Percentiles rank a stretch among this genome's conserved stretches.
Evolutionary conservation across 2,113 vertebrate species (phyloP).

Genomic region (Cyrtonyx montezumae): DNA sequence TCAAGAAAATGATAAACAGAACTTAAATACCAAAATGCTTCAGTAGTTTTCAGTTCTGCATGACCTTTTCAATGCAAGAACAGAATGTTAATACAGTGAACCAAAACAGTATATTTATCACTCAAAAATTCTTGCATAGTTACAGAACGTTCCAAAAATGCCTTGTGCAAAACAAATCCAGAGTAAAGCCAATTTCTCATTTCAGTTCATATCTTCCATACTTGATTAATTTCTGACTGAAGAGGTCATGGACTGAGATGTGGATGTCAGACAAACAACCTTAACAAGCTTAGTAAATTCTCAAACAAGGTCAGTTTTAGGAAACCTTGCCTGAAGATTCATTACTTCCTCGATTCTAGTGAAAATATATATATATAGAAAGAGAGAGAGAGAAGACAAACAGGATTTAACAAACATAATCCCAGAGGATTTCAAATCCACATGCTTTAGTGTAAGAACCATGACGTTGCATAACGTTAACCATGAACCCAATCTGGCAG

Average conservation of each 20-base stretch:
- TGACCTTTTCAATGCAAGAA: neutral
- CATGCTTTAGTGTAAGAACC: rapidly evolving
- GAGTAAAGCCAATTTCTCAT: neutral
- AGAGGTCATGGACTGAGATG: neutral
- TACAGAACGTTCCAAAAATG: neutral
- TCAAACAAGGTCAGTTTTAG: neutral
- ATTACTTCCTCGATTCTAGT: neutral
- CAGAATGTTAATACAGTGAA: neutral
- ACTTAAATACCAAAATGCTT: neutral
- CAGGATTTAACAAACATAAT: neutral
- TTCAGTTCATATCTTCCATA: neutral
- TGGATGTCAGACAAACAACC: neutral
- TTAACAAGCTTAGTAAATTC: neutral
- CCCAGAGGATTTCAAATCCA: neutral
- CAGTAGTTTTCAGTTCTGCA: neutral
- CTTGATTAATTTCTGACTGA: neutral
- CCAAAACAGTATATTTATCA: neutral
- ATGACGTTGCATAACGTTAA: neutral
- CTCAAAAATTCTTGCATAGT: neutral
- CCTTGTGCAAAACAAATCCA: neutral
- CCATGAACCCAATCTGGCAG: neutral
- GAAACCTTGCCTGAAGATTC: neutral
- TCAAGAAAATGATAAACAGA: neutral
- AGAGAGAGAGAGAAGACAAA: neutral
- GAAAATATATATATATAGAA: too few species aligned